Evolutionary conservation across 2,113 vertebrate genomes (phyloP).

Genomic region (Octodon degus): DNA sequence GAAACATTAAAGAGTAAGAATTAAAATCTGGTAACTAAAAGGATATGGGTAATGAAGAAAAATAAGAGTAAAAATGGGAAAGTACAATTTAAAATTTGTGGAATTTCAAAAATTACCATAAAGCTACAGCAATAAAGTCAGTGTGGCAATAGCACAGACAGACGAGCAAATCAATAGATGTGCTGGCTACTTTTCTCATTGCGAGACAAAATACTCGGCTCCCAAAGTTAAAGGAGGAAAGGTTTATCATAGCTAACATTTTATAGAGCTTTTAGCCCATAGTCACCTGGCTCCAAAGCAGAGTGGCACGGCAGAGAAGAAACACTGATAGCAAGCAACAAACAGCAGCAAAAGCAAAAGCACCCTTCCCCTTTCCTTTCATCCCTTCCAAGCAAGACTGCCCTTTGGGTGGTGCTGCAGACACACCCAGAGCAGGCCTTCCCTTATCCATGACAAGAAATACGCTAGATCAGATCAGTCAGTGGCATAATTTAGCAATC

Average conservation of each 20-base stretch:
- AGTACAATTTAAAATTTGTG: background rate
- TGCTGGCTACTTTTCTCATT: background rate
- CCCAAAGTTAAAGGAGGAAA: background rate
- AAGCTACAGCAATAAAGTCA: background rate
- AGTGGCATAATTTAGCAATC: background rate
- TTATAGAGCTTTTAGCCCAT: background rate
- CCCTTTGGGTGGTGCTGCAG: background rate
- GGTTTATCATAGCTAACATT: background rate
- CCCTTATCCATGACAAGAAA: background rate
- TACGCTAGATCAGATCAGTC: background rate
- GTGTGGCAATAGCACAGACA: background rate
- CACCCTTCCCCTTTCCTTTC: background rate
- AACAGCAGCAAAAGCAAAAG: background rate
- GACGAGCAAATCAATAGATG: background rate
- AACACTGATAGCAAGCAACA: background rate
- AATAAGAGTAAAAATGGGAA: background rate
- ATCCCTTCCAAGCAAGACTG: background rate
- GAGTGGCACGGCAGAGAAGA: background rate
- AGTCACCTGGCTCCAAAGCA: background rate
- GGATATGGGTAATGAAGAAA: background rate
- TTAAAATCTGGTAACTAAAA: background rate
- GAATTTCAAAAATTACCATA: background rate
- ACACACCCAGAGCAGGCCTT: background rate
- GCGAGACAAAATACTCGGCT: background rate
- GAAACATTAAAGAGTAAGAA: conserved; percentile 33